These are phyloP conservation scores for Sisor rabdophorus DNA, from an alignment of 2,113 vertebrate genomes.

Conservation along the genomic window DNA sequence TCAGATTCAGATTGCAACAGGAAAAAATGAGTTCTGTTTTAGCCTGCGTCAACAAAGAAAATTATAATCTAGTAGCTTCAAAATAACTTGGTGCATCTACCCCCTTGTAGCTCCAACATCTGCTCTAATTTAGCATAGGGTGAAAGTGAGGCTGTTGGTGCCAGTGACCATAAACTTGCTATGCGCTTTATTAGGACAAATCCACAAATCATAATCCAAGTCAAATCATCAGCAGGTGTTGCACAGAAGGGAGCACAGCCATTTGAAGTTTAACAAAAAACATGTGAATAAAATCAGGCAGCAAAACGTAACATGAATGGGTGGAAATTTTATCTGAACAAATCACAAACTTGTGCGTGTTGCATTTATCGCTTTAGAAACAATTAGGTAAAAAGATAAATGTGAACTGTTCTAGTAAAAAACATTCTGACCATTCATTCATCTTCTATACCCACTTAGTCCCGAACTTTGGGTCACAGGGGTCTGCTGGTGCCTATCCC, in stretches of 20 bases:
- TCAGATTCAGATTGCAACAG: background rate
- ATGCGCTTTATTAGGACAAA: background rate
- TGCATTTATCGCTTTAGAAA: background rate
- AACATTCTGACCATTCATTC: too few species aligned
- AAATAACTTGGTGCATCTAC: background rate
- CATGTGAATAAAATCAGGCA: background rate
- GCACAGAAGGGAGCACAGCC: background rate
- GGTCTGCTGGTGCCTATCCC: too few species aligned
- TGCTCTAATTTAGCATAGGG: background rate
- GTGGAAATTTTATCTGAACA: background rate
- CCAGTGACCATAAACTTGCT: background rate
- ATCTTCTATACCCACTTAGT: too few species aligned
- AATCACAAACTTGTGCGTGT: background rate
- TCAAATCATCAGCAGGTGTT: background rate
- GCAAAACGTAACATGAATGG: background rate
- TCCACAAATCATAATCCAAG: background rate
- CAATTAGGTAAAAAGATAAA: too few species aligned
- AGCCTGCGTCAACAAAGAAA: background rate
- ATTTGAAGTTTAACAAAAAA: background rate
- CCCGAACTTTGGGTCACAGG: too few species aligned
- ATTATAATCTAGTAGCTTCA: background rate
- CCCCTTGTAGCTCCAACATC: too few species aligned
- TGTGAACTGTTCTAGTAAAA: too few species aligned
- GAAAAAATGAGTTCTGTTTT: background rate
- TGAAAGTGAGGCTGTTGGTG: background rate